phyloP scores from a whole-genome alignment of 2,797 vertebrate species.

The Hafferia zeledoni region DNA sequence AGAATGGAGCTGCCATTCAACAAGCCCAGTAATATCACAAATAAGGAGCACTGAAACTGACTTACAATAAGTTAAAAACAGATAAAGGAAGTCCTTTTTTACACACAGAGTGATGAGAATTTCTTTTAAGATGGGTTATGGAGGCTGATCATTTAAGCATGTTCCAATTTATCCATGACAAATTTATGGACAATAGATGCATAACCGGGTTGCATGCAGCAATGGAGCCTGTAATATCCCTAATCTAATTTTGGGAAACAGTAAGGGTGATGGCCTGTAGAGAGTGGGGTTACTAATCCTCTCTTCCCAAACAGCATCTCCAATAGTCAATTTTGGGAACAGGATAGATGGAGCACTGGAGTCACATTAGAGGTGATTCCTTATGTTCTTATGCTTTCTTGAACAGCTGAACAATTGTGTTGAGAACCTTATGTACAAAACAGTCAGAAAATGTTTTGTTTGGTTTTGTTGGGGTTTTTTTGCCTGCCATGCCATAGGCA shows the following conservation, averaged over 20 bases:
- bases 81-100: neutral
- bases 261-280: fast-evolving
- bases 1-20: neutral
- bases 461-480: neutral
- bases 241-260: neutral
- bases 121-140: neutral
- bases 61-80: neutral
- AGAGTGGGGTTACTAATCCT: neutral
- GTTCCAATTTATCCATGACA: neutral
- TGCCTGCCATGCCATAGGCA: neutral
- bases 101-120: neutral
- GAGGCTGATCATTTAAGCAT: neutral
- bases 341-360: neutral
- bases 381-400: neutral
- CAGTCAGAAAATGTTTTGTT: neutral
- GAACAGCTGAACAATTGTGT: neutral
- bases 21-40: neutral
- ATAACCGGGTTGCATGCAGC: neutral
- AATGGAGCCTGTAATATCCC: neutral
- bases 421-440: neutral
- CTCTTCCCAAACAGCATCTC: neutral
- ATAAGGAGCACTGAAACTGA: neutral
- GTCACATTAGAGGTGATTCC: neutral
- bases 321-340: neutral
- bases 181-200: neutral